Percentiles rank a stretch among this genome's conserved stretches.
These are phyloP conservation scores for Capitulum mitella DNA, from an alignment of 2,888 invertebrate genomes.

Conservation along the genomic window DNA sequence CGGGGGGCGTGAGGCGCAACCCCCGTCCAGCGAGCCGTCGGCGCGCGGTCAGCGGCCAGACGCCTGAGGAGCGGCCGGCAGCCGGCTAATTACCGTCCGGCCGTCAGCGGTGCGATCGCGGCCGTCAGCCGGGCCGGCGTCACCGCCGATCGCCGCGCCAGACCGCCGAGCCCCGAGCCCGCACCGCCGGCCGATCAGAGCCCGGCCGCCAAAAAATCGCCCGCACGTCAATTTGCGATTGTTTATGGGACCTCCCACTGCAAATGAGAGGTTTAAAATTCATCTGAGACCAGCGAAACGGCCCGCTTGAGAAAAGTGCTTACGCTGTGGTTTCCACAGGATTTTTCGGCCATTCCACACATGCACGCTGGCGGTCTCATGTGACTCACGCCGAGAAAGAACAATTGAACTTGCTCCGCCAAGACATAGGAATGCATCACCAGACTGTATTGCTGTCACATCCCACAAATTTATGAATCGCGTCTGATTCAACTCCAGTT, in stretches of 20 bases:
- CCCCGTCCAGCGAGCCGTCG: too few relatives aligned
- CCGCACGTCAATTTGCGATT: slow-evolving; percentile 3
- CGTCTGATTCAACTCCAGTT: not conserved
- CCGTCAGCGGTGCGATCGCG: too few relatives aligned
- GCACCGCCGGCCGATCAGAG: not conserved
- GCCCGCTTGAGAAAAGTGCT: not conserved
- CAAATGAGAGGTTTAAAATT: slow-evolving; percentile 8
- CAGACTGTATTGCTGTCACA: not conserved
- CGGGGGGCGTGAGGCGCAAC: too few relatives aligned
- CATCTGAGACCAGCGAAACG: not conserved
- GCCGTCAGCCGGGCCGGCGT: not conserved
- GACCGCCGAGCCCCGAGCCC: too few relatives aligned
- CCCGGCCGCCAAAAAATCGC: not conserved
- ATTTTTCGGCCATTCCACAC: not conserved
- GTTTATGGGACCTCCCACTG: not conserved
- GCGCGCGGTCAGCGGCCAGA: too few relatives aligned
- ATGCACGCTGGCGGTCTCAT: not conserved
- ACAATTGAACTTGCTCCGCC: not conserved
- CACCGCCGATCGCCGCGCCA: not conserved
- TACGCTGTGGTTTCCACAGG: not conserved
- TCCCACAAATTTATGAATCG: not conserved
- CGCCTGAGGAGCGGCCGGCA: too few relatives aligned
- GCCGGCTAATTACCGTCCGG: too few relatives aligned
- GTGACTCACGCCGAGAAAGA: not conserved
- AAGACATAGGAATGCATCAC: not conserved